Evolutionary conservation across 2,888 invertebrate species (phyloP), one percentile per base, ranked within the genome.

Genomic region (Lasioglossum malachurum): DNA sequence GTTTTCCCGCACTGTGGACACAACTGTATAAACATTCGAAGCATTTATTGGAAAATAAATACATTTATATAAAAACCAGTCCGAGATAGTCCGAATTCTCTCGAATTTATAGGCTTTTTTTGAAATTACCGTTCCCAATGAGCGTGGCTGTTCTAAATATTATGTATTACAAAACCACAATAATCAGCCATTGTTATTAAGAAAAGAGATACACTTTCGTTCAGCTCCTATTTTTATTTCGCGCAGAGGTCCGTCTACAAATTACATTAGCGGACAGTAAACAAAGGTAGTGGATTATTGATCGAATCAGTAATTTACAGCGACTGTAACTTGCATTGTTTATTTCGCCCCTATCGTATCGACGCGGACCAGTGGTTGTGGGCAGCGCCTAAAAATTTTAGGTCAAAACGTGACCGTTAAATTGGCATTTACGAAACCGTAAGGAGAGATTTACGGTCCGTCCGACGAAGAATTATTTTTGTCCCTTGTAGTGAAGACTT

Each of bases 391-490:
- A 44, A 16, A 38, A 76, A 67, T 77, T 77, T 53, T 31, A 41
- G 46, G 75, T 75, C 71, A 27, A 46, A 35, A 78, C 46, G 44
- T 44, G 77, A 19, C 27, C 71, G 49, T 46, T 72, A 73, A 74
- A 53, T 71, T 53, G 46, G 23, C 46, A 57, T 71, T 72, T 49
- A 57, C 53, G 67, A 53, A 67, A 35, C 27, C 76, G 64, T 49
- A 67, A 64, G 8, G 41, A 12, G 38, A 38, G 74, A 84, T 84
- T 83, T 74, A 84, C 69, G 77, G 19, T 46, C 67, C 38, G n/a
- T 41, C 77, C 78, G 19, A 41, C 38, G 49, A 71, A n/a, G 84
- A 84, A 83, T 78, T 84, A 84, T 83, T 78, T 75, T 83, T 71
- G 74, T 16, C 82, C 27, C 67, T 69, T 64, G 73, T 77, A 31